Evolutionary conservation across 92 coral and sea anemone species (phyloP).

Genomic region (Parazoanthus darwini): DNA sequence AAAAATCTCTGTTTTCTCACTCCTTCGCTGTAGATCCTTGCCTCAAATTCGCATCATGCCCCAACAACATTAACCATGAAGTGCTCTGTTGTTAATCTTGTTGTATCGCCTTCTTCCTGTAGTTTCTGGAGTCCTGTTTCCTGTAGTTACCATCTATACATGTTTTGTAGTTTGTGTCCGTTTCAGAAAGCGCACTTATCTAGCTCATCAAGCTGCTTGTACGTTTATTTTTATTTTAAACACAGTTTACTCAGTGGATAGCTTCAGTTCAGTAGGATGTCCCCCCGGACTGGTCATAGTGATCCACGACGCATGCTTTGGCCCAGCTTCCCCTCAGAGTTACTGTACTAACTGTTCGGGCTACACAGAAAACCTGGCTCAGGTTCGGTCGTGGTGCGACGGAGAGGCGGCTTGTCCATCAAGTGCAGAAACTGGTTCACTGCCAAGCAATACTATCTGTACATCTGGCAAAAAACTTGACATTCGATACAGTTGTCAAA

Average conservation of each 20-base stretch:
- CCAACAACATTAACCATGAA: too few species aligned
- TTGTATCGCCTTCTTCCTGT: too few species aligned
- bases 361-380: neutral
- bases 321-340: neutral
- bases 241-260: conserved; percentile 16
- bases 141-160: too few species aligned
- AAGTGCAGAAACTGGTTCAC: neutral
- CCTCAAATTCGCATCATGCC: too few species aligned
- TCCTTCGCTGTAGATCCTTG: too few species aligned
- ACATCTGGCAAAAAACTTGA: conserved; percentile 9
- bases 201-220: too few species aligned
- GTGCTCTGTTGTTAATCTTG: too few species aligned
- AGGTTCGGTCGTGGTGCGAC: conserved; percentile 1
- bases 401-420: neutral
- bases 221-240: too few species aligned
- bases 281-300: neutral
- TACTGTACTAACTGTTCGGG: neutral
- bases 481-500: conserved; percentile 26
- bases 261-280: neutral
- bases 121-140: too few species aligned
- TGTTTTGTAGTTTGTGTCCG: too few species aligned
- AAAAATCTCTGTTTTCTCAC: too few species aligned
- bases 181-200: too few species aligned
- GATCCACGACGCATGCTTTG: conserved; percentile 30
- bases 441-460: neutral